Evolutionary conservation across 2,113 vertebrate genomes (phyloP).

Genomic region (Lamprotornis superbus): DNA sequence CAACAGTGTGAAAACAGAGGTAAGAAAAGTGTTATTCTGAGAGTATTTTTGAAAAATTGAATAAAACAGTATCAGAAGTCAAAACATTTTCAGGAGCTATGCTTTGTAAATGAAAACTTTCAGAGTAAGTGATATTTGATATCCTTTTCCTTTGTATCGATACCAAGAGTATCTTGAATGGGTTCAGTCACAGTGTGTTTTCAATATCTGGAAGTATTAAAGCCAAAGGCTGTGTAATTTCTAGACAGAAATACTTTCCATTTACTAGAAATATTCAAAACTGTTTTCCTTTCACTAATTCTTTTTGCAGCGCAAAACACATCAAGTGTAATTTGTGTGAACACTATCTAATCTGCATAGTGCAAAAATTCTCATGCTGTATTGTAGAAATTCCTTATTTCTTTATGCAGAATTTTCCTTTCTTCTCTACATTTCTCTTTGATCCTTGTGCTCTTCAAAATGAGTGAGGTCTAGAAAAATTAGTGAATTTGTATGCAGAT

Average conservation of each 20-base stretch:
- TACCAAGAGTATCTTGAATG: background rate
- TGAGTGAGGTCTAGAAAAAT: background rate
- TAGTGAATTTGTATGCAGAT: background rate
- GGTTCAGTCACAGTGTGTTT: background rate
- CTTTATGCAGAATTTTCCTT: background rate
- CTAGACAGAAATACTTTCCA: background rate
- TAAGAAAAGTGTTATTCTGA: background rate
- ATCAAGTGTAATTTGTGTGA: background rate
- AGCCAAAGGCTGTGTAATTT: background rate
- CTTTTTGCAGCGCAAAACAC: background rate
- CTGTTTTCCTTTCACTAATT: background rate
- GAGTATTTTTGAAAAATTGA: background rate
- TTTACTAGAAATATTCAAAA: background rate
- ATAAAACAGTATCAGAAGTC: background rate
- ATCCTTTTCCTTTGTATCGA: background rate
- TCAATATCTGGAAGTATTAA: background rate
- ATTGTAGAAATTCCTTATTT: background rate
- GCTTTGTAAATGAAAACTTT: background rate
- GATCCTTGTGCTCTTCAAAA: background rate
- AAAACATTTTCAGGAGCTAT: background rate
- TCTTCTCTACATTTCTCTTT: background rate
- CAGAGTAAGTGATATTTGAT: background rate
- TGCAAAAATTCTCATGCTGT: background rate
- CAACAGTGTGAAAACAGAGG: background rate
- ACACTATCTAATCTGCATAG: background rate